These are phyloP conservation scores for Cyclura pinguis DNA, from an alignment of 2,797 vertebrate species.

Conservation along the genomic window DNA sequence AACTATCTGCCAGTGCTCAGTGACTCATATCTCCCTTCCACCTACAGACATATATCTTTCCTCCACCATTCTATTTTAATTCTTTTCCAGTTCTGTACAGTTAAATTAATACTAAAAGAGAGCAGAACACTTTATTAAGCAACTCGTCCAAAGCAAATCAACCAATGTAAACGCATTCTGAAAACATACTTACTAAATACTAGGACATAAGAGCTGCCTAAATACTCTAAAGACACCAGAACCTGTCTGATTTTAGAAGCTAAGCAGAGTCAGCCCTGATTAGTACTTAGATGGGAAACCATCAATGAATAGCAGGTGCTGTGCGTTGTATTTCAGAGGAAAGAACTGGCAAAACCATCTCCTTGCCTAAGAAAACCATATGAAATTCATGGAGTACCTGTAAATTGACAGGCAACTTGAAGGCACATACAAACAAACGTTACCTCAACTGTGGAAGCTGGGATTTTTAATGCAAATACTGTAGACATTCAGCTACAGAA, in stretches of 20 bases:
- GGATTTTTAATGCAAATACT: not conserved
- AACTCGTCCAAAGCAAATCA: not conserved
- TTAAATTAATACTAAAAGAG: not conserved
- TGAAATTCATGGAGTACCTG: no score
- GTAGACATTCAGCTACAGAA: not conserved
- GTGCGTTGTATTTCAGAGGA: no score
- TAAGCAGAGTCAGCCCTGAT: no score
- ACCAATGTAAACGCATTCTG: not conserved
- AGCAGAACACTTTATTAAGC: not conserved
- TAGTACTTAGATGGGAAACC: no score
- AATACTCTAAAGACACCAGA: not conserved
- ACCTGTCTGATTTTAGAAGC: no score
- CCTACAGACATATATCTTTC: conserved; percentile 4
- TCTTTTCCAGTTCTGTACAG: not conserved
- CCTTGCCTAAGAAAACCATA: no score
- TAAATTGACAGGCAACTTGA: no score
- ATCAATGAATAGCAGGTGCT: no score
- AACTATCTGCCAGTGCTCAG: not conserved
- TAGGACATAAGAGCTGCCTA: not conserved
- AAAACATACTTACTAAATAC: not conserved
- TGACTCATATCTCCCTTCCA: not conserved
- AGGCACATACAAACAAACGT: no score
- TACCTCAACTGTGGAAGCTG: not conserved
- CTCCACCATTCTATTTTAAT: not conserved
- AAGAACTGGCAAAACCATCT: no score